Evolutionary conservation across 1,140 invertebrate genomes (phyloP).

Genomic region (Drosophila murphyi): DNA sequence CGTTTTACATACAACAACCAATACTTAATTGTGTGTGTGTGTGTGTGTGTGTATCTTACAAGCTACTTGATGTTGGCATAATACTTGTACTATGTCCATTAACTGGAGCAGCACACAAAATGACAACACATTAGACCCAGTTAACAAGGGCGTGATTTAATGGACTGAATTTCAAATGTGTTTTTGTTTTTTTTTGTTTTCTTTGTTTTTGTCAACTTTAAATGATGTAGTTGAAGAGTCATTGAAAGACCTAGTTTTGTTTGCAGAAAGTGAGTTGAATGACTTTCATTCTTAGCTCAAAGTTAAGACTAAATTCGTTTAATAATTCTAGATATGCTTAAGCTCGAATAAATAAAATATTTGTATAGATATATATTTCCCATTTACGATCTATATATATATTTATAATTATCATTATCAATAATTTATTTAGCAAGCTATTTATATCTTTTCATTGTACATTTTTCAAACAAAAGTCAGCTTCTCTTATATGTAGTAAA

Average conservation of each 20-base stretch:
- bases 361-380: too few relatives aligned
- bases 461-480: too few relatives aligned
- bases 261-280: background rate
- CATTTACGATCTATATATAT: too few relatives aligned
- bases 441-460: too few relatives aligned
- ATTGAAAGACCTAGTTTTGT: slow-evolving; percentile 3
- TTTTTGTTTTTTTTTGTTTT: slow-evolving; percentile 1
- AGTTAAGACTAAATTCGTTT: background rate
- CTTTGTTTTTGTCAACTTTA: background rate
- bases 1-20: slow-evolving; percentile 64
- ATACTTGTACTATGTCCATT: slow-evolving; percentile 50
- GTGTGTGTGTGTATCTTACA: slow-evolving; percentile 30
- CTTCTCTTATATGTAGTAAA: too few relatives aligned
- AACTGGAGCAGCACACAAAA: slow-evolving; percentile 63
- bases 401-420: too few relatives aligned
- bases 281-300: background rate
- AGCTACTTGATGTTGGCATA: slow-evolving; percentile 51
- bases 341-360: too few relatives aligned
- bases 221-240: background rate
- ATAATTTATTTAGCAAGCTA: too few relatives aligned
- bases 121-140: slow-evolving; percentile 63
- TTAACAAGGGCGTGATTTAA: slow-evolving; percentile 73
- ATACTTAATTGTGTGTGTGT: slow-evolving; percentile 32
- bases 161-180: slow-evolving; percentile 36
- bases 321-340: background rate